Evolutionary conservation across 2,113 vertebrate species (phyloP).

Genomic region (Eonycteris spelaea): DNA sequence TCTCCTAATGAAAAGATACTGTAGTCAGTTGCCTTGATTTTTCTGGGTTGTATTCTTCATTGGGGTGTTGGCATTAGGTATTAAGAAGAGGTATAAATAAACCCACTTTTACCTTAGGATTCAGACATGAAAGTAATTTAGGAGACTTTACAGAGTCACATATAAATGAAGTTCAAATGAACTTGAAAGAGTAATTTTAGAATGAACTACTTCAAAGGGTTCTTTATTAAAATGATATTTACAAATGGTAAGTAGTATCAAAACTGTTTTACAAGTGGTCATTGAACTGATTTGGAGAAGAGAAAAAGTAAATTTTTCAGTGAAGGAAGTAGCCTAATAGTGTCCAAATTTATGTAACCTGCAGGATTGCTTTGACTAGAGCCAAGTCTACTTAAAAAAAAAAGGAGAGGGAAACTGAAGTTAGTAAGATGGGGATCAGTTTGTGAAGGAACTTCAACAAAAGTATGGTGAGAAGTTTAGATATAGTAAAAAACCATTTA

Average conservation of each 20-base stretch:
- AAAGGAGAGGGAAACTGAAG: too few relatives aligned
- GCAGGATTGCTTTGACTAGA: neutral
- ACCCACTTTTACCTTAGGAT: neutral
- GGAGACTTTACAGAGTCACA: neutral
- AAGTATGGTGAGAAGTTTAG: neutral
- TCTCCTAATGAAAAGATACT: neutral
- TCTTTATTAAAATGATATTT: neutral
- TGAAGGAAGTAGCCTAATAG: neutral
- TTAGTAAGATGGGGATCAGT: neutral
- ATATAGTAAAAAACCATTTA: neutral
- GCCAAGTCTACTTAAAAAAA: neutral
- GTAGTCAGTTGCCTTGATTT: neutral
- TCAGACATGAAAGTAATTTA: neutral
- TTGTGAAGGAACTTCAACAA: neutral
- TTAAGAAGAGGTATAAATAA: neutral
- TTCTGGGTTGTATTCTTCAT: neutral
- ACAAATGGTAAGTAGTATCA: neutral
- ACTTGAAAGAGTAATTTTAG: neutral
- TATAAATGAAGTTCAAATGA: neutral
- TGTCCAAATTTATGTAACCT: neutral
- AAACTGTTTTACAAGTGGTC: conserved; percentile 11
- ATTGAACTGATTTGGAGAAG: neutral
- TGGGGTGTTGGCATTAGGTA: neutral
- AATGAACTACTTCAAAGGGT: neutral
- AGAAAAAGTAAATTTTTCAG: neutral